Evolutionary conservation across 2,888 invertebrate species (phyloP).

Genomic region (Flexamia atlantica): DNA sequence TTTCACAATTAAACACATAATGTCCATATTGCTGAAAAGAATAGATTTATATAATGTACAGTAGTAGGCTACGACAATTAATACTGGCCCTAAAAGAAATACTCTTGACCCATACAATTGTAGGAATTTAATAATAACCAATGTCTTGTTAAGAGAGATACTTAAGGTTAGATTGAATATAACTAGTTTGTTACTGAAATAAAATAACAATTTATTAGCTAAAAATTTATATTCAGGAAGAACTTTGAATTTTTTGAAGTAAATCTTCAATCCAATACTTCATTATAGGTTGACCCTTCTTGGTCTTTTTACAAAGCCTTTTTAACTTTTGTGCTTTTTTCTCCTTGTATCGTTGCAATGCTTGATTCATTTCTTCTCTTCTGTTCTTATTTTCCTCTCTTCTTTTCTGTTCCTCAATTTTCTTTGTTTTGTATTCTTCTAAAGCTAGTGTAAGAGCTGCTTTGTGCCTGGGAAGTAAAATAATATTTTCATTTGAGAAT

Average conservation of each 20-base stretch:
- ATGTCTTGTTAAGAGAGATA: too few species aligned
- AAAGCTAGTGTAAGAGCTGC: constrained; percentile 74
- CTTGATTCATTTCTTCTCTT: constrained; percentile 80
- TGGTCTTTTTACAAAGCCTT: constrained; percentile 86
- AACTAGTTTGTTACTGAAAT: too few species aligned
- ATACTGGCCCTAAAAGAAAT: too few species aligned
- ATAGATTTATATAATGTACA: too few species aligned
- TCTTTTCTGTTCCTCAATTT: constrained; percentile 78
- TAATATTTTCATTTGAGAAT: too few species aligned
- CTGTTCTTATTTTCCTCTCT: constrained; percentile 76
- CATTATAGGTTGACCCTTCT: constrained; percentile 92
- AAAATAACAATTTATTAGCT: too few species aligned
- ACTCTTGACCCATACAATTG: too few species aligned
- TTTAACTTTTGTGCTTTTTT: constrained; percentile 84
- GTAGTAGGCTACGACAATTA: too few species aligned
- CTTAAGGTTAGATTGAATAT: too few species aligned
- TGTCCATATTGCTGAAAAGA: too few species aligned
- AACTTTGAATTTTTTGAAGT: constrained; percentile 84
- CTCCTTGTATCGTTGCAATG: constrained; percentile 82
- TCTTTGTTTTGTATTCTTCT: constrained; percentile 77
- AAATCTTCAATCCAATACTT: constrained; percentile 87
- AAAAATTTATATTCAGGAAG: constrained; percentile 69
- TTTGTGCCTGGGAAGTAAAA: constrained; percentile 2
- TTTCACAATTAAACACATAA: too few species aligned
- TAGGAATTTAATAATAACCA: too few species aligned